Evolutionary conservation across 2,797 vertebrate species (phyloP).

Genomic region (Potorous gilbertii): DNA sequence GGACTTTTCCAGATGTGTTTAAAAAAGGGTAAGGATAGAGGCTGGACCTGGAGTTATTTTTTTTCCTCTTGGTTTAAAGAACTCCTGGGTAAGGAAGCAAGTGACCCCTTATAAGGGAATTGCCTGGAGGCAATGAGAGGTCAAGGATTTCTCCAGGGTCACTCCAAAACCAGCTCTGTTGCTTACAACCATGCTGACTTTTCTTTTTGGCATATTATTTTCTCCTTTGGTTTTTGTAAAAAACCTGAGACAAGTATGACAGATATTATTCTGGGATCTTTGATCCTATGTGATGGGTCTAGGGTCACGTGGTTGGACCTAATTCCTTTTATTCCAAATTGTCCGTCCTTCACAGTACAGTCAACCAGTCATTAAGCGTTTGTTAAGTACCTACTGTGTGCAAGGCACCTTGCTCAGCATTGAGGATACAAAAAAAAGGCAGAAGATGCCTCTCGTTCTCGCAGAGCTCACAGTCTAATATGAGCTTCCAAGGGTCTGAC

Average conservation of each 20-base stretch:
- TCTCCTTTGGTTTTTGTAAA: neutral
- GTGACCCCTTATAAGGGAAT: neutral
- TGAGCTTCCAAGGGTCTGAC: too few relatives aligned
- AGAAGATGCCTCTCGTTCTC: neutral
- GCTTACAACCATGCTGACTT: neutral
- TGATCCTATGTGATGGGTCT: neutral
- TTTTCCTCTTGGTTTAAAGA: neutral
- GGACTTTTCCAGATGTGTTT: slow-evolving; percentile 34
- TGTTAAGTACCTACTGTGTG: too few relatives aligned
- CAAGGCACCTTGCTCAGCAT: neutral
- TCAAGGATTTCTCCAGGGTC: neutral
- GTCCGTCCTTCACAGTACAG: neutral
- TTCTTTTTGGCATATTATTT: neutral
- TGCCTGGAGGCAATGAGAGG: neutral
- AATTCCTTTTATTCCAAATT: neutral
- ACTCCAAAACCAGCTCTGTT: neutral
- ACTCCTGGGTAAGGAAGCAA: neutral
- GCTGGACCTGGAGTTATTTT: neutral
- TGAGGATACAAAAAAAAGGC: neutral
- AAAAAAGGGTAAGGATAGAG: slow-evolving; percentile 9
- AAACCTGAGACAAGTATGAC: neutral
- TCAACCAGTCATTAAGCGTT: neutral
- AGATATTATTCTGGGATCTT: neutral
- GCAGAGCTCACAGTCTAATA: neutral
- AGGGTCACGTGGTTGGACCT: neutral